Conservation (phyloP, 2,113 vertebrate species). For the Excalfactoria chinensis region DNA sequence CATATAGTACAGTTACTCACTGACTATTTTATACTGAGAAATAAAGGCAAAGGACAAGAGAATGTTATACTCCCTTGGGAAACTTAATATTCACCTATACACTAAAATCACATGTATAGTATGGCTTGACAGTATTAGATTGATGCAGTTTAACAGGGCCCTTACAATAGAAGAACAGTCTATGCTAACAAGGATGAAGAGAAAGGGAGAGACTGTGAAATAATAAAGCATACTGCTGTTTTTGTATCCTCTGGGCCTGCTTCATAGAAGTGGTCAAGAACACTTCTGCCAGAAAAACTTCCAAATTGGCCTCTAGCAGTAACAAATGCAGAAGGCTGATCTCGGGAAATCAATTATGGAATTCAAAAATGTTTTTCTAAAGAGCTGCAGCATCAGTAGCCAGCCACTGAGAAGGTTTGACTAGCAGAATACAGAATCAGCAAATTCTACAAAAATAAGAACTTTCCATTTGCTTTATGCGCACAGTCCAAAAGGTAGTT, state of each 20-base stretch:
- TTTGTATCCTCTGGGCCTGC: not conserved
- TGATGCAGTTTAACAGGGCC: not conserved
- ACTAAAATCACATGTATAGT: not conserved
- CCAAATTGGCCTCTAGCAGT: not conserved
- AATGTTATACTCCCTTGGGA: not conserved
- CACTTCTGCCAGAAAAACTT: not conserved
- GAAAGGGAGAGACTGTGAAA: not conserved
- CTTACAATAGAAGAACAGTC: not conserved
- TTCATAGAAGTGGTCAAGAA: not conserved
- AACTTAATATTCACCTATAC: not conserved
- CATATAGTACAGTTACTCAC: not conserved
- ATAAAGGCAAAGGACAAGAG: constrained; percentile 25
- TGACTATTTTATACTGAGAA: constrained; percentile 9
- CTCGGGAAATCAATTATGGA: not conserved
- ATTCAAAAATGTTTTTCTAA: not conserved
- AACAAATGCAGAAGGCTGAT: not conserved
- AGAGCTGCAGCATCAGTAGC: not conserved
- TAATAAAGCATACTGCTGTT: not conserved
- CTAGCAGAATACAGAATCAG: not conserved
- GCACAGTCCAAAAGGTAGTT: not conserved
- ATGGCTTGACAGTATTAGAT: not conserved
- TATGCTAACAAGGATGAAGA: not conserved
- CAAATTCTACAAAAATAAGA: not conserved
- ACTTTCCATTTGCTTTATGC: not conserved
- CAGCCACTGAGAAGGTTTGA: not conserved